Evolutionary conservation across 64 coral and sea anemone genomes (phyloP).

Genomic region (Stichodactyla mertensii): DNA sequence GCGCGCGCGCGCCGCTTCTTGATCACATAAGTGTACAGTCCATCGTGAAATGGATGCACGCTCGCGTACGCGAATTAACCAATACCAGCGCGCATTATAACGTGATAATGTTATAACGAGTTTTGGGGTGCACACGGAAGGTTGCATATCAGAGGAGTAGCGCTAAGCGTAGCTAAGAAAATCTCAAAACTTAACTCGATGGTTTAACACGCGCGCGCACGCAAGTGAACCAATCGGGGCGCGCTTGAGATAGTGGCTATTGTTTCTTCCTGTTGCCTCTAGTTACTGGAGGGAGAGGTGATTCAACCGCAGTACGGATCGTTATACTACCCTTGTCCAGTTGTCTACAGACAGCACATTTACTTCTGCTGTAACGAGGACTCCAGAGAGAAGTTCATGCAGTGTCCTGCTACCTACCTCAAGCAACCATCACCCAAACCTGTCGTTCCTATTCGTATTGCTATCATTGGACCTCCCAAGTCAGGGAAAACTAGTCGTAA

Average conservation of each 20-base stretch:
- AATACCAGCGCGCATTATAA: too few relatives aligned
- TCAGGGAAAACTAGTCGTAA: constrained; percentile 93
- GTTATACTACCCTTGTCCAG: constrained; percentile 41
- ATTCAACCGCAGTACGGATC: constrained; percentile 74
- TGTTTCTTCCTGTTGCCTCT: neutral
- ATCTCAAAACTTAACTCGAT: too few relatives aligned
- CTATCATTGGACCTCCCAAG: constrained; percentile 95
- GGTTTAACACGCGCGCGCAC: too few relatives aligned
- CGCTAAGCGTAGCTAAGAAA: too few relatives aligned
- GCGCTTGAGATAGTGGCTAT: neutral
- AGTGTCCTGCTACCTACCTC: constrained; percentile 74
- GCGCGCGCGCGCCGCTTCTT: too few relatives aligned
- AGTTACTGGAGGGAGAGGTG: constrained; percentile 88
- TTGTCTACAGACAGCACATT: constrained; percentile 73
- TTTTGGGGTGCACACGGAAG: too few relatives aligned
- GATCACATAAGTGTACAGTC: too few relatives aligned
- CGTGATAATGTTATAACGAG: too few relatives aligned
- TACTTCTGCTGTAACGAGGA: constrained; percentile 87
- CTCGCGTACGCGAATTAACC: too few relatives aligned
- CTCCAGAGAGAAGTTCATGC: constrained; percentile 67
- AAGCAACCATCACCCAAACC: constrained; percentile 96
- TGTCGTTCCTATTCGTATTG: constrained; percentile 86
- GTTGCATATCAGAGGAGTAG: too few relatives aligned
- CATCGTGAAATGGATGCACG: too few relatives aligned
- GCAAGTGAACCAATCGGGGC: neutral